phyloP scores from a whole-genome alignment of 1,140 invertebrate species.

The Dinothrombium tinctorium region DNA sequence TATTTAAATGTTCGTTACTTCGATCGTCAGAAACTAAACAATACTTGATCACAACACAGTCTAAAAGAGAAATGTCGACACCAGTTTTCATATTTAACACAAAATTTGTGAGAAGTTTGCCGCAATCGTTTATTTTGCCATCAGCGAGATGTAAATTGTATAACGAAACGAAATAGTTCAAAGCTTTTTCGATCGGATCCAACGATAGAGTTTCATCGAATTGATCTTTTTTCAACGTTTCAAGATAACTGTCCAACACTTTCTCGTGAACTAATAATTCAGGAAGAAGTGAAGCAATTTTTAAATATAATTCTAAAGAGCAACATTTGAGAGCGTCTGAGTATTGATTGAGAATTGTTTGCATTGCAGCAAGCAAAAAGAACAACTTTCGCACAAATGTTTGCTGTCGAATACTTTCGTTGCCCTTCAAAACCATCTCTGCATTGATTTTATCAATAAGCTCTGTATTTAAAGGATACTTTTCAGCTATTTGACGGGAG shows the following conservation, averaged over 20 bases:
- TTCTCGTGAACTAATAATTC: conserved; percentile 80
- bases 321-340: conserved; percentile 51
- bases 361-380: conserved; percentile 22
- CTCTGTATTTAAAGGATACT: conserved; percentile 16
- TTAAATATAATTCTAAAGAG: conserved; percentile 51
- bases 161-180: conserved; percentile 47
- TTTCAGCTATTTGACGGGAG: conserved; percentile 64
- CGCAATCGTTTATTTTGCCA: conserved; percentile 34
- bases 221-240: conserved; percentile 60
- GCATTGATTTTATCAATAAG: conserved; percentile 28
- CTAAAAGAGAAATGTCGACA: conserved; percentile 8
- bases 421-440: conserved; percentile 49
- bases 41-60: conserved; percentile 6
- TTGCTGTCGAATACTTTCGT: conserved; percentile 57
- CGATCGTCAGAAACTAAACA: conserved; percentile 2
- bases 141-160: conserved; percentile 45
- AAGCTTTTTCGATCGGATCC: conserved; percentile 61
- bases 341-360: conserved; percentile 27
- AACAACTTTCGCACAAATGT: conserved; percentile 60
- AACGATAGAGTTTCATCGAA: conserved; percentile 73
- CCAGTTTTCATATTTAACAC: conserved; percentile 9
- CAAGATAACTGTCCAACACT: conserved; percentile 63
- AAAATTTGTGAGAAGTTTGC: conserved; percentile 39
- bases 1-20: conserved; percentile 42
- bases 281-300: conserved; percentile 55